Percentiles rank a stretch among this genome's conserved stretches.
Evolutionary conservation across 2,797 vertebrate species (phyloP).

Genomic region (Anisognathus igniventris): DNA sequence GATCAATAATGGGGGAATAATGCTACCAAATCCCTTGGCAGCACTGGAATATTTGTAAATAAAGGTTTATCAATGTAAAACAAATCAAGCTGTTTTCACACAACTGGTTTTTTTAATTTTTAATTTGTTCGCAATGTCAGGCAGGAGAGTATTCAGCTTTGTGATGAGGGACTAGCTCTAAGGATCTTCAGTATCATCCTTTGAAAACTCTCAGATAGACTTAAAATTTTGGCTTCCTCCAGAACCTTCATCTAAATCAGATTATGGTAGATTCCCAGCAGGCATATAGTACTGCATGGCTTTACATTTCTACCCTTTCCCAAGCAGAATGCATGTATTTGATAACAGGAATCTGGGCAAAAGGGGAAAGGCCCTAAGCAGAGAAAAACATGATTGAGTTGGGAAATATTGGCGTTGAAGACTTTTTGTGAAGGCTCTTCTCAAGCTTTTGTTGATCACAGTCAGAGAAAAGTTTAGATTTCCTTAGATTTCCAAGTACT

Average conservation of each 20-base stretch:
- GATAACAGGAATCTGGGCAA: neutral
- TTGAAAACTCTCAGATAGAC: neutral
- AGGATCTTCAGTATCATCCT: neutral
- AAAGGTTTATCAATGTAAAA: neutral
- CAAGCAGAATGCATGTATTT: neutral
- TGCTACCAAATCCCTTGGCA: rapidly evolving
- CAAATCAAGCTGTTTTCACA: neutral
- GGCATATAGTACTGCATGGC: neutral
- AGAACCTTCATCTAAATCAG: neutral
- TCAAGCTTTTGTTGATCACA: neutral
- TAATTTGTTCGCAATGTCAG: neutral
- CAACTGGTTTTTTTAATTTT: neutral
- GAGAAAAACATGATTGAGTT: neutral
- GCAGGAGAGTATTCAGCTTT: neutral
- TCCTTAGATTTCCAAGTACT: neutral
- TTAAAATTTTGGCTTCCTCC: neutral
- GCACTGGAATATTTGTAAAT: neutral
- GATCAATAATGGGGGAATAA: neutral
- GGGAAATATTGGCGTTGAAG: neutral
- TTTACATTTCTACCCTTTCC: neutral
- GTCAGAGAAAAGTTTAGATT: neutral
- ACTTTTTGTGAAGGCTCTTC: neutral
- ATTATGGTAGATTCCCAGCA: neutral
- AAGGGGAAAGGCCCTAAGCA: neutral
- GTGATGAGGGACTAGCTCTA: neutral